Evolutionary conservation across 64 coral and sea anemone species (phyloP), one percentile per base, ranked within the genome.

Genomic region (Montipora capricornis): DNA sequence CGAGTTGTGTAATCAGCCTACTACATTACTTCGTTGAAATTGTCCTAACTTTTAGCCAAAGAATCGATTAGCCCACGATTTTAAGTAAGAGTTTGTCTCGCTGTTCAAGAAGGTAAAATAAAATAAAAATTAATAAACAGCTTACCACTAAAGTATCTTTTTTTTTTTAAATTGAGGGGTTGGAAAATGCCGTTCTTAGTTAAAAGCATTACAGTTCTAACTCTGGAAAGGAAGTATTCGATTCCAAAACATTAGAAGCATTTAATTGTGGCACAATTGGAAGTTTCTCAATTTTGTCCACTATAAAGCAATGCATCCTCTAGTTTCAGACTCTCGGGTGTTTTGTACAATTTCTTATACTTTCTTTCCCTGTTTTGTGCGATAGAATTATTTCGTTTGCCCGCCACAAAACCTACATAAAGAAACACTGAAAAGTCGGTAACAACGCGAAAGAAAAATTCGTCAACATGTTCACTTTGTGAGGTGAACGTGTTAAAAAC

Each of bases 391-490:
- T 49, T 47, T 78, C 19, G 14, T 78, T 15, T 49, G 16, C 47
- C 6, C 45, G 1, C 67, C 8, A 20, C 3, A 57, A 57, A 8
- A 57, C 6, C 6, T 57, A 11, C 11, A 71, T 48, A 66, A 16
- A 66, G 59, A 81, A 84, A 46, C 9, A 45, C 46, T 86, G 17
- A 49, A 71, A 73, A 15, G 3, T 86, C 26, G 7, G 45, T 22
- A 20, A 71, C 6, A 89, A 75, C 50, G 74, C 12, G 12, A 68
- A 64, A 15, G 15, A 11, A 59, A 19, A 76, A 24, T 89, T 76
- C 70, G 7, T 73, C 76, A 89, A 89, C 87, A 58, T 55, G 59
- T 89, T 44, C 87, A 75, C 70, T 89, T 76, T 89, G 70, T 78
- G 49, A 55, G 60, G 50, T 11, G 46, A 86, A 86, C 70, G 82